Evolutionary conservation across 2,113 vertebrate species (phyloP).

Genomic region (Odobenus rosmarus): DNA sequence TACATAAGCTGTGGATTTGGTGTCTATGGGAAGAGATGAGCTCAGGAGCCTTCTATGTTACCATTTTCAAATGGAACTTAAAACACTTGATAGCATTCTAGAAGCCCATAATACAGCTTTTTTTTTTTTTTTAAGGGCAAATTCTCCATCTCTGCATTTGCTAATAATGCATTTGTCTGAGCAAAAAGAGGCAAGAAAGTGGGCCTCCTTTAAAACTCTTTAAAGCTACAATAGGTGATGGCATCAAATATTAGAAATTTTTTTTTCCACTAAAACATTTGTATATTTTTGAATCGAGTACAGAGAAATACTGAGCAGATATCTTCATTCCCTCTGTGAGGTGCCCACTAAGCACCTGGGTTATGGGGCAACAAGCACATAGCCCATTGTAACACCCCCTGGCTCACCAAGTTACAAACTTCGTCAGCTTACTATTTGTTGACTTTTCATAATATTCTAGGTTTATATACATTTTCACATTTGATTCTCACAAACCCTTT

Average conservation of each 20-base stretch:
- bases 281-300: neutral
- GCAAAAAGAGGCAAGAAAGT: neutral
- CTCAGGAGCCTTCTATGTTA: neutral
- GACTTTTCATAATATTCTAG: neutral
- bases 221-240: neutral
- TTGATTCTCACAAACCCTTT: neutral
- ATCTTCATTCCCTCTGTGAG: neutral
- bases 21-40: neutral
- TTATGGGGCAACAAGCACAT: neutral
- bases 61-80: neutral
- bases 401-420: neutral
- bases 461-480: neutral
- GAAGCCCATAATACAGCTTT: neutral
- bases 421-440: neutral
- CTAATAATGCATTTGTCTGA: neutral
- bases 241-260: neutral
- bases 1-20: neutral
- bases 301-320: neutral
- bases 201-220: neutral
- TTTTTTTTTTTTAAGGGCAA: neutral
- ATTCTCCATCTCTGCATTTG: neutral
- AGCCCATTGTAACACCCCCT: neutral
- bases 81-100: neutral
- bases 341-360: rapidly evolving
- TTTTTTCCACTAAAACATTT: neutral